Evolutionary conservation across 2,888 invertebrate species (phyloP).

Genomic region (Nephrotoma guestfalica): DNA sequence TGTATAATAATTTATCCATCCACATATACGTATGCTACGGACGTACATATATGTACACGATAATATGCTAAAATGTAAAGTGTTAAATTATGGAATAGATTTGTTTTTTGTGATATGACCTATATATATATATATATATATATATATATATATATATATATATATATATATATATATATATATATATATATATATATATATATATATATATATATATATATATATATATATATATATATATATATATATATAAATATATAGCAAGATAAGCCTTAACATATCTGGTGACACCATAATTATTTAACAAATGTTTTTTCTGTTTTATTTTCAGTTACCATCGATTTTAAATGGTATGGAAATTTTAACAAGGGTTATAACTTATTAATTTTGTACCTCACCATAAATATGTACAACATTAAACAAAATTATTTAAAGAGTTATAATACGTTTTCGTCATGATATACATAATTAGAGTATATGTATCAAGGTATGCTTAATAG

Average conservation of each 20-base stretch:
- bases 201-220: neutral
- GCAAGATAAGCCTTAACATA: neutral
- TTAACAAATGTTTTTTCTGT: neutral
- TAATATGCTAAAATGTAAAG: neutral
- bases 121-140: neutral
- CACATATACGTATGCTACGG: neutral
- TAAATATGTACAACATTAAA: neutral
- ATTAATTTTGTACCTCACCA: neutral
- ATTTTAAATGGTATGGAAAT: neutral
- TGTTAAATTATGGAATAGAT: neutral
- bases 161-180: neutral
- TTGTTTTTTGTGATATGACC: neutral
- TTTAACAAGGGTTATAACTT: neutral
- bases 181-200: neutral
- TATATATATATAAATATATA: neutral
- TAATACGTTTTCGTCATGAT: neutral
- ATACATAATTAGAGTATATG: neutral
- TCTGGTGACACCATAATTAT: neutral
- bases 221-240: neutral
- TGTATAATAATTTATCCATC: neutral
- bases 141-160: neutral
- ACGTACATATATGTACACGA: neutral
- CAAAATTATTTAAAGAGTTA: neutral
- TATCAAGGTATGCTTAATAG: neutral
- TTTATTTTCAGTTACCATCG: neutral